Evolutionary conservation across 2,797 vertebrate genomes (phyloP), one percentile per base, ranked within the genome.

Genomic region (Pseudochirops corinnae): DNA sequence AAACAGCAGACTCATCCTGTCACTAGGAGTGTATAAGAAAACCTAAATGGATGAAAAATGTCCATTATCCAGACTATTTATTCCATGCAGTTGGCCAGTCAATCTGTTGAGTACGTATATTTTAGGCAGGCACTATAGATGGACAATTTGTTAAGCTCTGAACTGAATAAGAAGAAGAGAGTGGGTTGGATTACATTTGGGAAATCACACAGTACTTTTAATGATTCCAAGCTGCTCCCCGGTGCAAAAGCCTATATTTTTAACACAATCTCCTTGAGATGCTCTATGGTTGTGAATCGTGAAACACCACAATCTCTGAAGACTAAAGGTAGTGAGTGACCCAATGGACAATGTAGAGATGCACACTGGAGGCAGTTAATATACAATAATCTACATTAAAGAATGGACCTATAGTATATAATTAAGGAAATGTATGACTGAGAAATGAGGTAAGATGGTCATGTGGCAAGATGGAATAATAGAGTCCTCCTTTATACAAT

Each of bases 71-170:
- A 50, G 21, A 11, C 74, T 87, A 87, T 87, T 87, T 87, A 87
- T 87, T 50, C 39, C 74, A 87, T 50, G 74, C 74, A 50, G 74
- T 87, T 87, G 74, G 74, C 21, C 46, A 50, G 74, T 50, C 74
- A 87, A 87, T 87, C 74, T 87, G 74, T 87, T 87, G 74, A 87
- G 74, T 24, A 87, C 74, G 26, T 87, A 87, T 87, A 87, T 87
- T 87, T 87, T 87, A 87, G 39, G 74, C n/a, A 87, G 39, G 74
- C 74, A 87, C 74, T 87, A 87, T 87, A 87, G 74, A 87, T 87
- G 74, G 74, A 87, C 74, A 87, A 26, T 26, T 21, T 50, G 74
- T 87, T 87, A 87, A 87, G 74, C 39, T 46, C 74, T 50, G 74
- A 87, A 87, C 74, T 87, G 74, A 87, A 87, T 50, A 87, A 39